Evolutionary conservation across 2,888 invertebrate species (phyloP).

Genomic region (Eristalinus sepulchralis): DNA sequence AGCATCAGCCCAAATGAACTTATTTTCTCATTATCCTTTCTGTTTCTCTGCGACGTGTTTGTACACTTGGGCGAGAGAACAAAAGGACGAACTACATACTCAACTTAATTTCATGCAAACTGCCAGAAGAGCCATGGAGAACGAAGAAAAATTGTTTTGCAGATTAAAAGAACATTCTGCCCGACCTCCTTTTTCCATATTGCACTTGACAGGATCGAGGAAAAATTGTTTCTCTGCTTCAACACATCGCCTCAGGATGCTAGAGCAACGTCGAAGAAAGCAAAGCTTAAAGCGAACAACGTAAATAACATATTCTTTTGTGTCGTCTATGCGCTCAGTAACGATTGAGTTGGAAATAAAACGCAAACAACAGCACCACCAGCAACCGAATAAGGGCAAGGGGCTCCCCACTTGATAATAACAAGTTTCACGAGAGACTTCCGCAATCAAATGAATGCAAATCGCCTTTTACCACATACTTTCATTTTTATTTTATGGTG

Average conservation of each 20-base stretch:
- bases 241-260: slow-evolving; percentile 21
- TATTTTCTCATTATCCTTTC: slow-evolving; percentile 1
- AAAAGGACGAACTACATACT: background rate
- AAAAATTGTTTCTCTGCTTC: slow-evolving; percentile 17
- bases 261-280: slow-evolving; percentile 11
- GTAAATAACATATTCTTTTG: slow-evolving; percentile 38
- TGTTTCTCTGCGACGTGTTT: background rate
- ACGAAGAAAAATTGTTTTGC: background rate
- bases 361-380: background rate
- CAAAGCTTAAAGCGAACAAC: slow-evolving; percentile 16
- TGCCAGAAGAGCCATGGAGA: background rate
- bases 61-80: background rate
- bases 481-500: background rate
- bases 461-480: slow-evolving; percentile 27
- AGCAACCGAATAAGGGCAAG: slow-evolving; percentile 19
- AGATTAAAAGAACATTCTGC: slow-evolving; percentile 28
- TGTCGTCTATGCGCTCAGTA: slow-evolving; percentile 14
- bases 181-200: slow-evolving; percentile 10
- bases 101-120: background rate
- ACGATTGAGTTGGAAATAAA: slow-evolving; percentile 44
- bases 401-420: slow-evolving; percentile 41
- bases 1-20: background rate
- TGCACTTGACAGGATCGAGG: slow-evolving; percentile 31
- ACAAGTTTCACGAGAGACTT: slow-evolving; percentile 41
- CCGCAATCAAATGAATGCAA: slow-evolving; percentile 57